These are phyloP conservation scores for Poeciliopsis gracilis DNA, from an alignment of 2,797 vertebrate genomes.

Conservation along the genomic window DNA sequence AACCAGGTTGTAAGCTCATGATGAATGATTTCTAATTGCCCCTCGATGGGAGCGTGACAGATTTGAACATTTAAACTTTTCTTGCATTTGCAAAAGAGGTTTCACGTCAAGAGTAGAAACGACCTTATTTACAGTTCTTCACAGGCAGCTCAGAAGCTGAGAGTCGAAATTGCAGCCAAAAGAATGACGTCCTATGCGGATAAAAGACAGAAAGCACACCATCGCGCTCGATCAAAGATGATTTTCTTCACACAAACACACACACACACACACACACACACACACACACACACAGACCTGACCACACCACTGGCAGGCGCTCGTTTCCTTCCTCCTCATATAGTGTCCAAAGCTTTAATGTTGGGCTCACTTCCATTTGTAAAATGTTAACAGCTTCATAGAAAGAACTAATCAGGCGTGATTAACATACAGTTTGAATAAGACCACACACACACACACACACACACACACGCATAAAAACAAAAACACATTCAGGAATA, in stretches of 20 bases:
- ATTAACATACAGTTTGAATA: constrained; percentile 60
- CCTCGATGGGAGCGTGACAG: constrained; percentile 58
- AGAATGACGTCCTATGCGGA: constrained; percentile 55
- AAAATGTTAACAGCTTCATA: constrained; percentile 64
- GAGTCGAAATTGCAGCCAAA: constrained; percentile 74
- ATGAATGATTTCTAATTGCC: constrained; percentile 59
- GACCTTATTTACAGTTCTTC: constrained; percentile 84
- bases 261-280: no score
- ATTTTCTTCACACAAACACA: constrained; percentile 23
- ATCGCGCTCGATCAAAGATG: constrained; percentile 35
- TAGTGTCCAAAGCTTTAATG: constrained; percentile 66
- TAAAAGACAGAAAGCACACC: constrained; percentile 66
- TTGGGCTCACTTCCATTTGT: constrained; percentile 59
- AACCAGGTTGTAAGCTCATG: constrained; percentile 53
- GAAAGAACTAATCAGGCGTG: constrained; percentile 59
- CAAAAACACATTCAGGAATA: constrained; percentile 57
- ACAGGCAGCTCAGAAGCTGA: constrained; percentile 84
- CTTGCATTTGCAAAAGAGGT: constrained; percentile 72
- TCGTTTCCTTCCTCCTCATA: constrained; percentile 59
- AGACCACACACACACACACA: constrained; percentile 58
- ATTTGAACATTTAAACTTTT: constrained; percentile 62
- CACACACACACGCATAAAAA: constrained; percentile 23
- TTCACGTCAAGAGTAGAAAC: constrained; percentile 82
- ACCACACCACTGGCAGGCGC: constrained; percentile 45
- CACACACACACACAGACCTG: constrained; percentile 33